Evolutionary conservation across 2,888 invertebrate species (phyloP).

Genomic region (Punctoribates punctum): DNA sequence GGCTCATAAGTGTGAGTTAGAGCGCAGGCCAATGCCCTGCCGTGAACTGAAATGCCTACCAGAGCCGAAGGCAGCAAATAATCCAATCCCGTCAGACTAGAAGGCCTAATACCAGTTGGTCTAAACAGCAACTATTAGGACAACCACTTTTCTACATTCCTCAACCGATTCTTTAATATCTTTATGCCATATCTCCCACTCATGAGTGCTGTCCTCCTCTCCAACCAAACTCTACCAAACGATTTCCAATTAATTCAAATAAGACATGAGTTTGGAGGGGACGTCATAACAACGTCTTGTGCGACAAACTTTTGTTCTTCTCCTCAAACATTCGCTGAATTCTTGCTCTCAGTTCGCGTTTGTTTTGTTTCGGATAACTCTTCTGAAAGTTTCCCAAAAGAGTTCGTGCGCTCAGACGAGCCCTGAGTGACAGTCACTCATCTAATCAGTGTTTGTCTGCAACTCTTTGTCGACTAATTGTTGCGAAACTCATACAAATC

Average conservation of each 20-base stretch:
- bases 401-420: neutral
- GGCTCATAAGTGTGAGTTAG: conserved; percentile 5
- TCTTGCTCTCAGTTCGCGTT: conserved; percentile 8
- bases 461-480: neutral
- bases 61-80: conserved; percentile 18
- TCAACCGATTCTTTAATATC: conserved; percentile 31
- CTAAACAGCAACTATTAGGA: conserved; percentile 33
- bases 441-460: neutral
- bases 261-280: neutral
- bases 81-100: conserved; percentile 33
- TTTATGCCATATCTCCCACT: conserved; percentile 37
- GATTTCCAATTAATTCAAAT: conserved; percentile 9
- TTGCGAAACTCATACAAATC: neutral
- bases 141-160: conserved; percentile 35
- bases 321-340: conserved; percentile 1
- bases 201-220: conserved; percentile 26
- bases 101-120: conserved; percentile 35
- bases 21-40: conserved; percentile 29
- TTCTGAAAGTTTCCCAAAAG: neutral
- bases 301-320: conserved; percentile 28
- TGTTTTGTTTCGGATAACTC: neutral
- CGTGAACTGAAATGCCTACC: conserved; percentile 35
- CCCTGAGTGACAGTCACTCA: neutral
- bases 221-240: neutral
- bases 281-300: conserved; percentile 26